These are phyloP conservation scores for Ursus arctos DNA, from an alignment of 2,113 vertebrate species.

Conservation along the genomic window DNA sequence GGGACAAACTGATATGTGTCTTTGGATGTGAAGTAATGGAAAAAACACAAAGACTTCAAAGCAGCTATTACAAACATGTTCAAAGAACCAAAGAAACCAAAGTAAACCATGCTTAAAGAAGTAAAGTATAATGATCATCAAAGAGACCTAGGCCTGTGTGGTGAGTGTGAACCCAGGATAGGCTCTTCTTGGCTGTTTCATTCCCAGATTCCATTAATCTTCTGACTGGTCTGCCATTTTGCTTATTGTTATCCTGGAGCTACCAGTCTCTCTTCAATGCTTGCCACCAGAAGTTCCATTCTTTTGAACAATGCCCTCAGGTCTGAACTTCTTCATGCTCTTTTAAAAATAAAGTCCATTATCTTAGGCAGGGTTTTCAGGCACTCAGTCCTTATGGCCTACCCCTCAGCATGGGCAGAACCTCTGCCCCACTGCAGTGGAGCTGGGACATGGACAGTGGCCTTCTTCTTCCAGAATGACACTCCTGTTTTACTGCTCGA, in stretches of 20 bases:
- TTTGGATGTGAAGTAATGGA: background rate
- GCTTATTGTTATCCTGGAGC: background rate
- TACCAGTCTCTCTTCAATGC: background rate
- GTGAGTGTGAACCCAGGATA: background rate
- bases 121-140: background rate
- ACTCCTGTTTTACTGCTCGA: background rate
- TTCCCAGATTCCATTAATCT: background rate
- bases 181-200: background rate
- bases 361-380: background rate
- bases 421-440: background rate
- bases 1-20: background rate
- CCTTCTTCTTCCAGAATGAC: background rate
- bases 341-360: background rate
- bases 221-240: background rate
- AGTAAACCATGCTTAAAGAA: background rate
- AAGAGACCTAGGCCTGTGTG: background rate
- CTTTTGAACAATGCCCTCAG: conserved; percentile 15
- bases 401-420: background rate
- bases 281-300: background rate
- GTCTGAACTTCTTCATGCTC: background rate
- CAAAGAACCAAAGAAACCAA: conserved; percentile 7
- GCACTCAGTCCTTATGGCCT: background rate
- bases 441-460: background rate
- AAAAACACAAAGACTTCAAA: conserved; percentile 22
- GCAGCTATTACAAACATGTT: background rate